These are phyloP conservation scores for Diplodus puntazzo DNA, from an alignment of 2,797 vertebrate genomes.

Conservation along the genomic window DNA sequence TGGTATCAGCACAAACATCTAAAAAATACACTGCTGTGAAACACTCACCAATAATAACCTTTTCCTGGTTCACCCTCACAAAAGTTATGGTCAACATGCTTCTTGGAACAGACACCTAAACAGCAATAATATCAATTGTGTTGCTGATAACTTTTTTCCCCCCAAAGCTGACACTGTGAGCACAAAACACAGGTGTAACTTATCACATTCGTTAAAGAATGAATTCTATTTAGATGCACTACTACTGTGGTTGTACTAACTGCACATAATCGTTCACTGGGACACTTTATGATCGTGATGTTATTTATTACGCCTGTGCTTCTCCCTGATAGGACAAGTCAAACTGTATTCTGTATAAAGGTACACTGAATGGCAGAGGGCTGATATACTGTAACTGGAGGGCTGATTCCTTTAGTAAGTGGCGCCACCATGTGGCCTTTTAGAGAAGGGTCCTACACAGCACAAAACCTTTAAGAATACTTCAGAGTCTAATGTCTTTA, in stretches of 20 bases:
- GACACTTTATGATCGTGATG: background rate
- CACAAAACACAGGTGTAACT: background rate
- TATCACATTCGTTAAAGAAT: background rate
- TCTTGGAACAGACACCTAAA: background rate
- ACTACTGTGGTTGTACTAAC: background rate
- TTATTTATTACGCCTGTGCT: background rate
- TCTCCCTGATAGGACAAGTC: background rate
- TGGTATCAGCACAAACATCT: constrained; percentile 59
- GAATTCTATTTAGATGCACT: background rate
- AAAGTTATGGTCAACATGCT: background rate
- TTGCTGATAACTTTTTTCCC: background rate
- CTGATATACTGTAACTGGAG: background rate
- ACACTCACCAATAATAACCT: background rate
- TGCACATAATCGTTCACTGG: background rate
- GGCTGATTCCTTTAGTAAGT: background rate
- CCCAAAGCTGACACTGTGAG: background rate
- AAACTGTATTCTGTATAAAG: background rate
- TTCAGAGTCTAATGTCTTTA: too few relatives aligned
- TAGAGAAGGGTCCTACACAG: background rate
- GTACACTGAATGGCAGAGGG: background rate
- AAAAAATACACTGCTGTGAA: constrained; percentile 42
- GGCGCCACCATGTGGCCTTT: constrained; percentile 55
- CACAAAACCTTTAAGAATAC: too few relatives aligned
- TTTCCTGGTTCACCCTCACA: background rate
- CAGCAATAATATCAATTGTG: background rate